Conservation (phyloP, 2,113 vertebrate species). For the Eupsittula cactorum region DNA sequence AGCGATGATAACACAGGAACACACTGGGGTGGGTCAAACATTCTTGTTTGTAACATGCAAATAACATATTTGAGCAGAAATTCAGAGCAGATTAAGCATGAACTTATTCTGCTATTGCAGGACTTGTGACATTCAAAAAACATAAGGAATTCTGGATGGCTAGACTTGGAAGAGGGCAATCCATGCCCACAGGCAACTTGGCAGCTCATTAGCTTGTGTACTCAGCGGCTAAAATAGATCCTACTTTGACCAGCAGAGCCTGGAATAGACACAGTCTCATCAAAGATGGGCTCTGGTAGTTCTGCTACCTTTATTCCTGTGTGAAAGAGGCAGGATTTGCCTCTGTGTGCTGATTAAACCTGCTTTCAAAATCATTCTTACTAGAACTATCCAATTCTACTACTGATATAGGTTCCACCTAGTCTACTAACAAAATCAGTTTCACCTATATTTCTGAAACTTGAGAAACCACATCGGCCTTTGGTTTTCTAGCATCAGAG, state of each 20-base stretch:
- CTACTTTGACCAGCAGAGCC: background rate
- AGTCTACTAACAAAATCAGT: background rate
- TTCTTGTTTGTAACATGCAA: background rate
- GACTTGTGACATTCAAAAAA: background rate
- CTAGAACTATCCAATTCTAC: background rate
- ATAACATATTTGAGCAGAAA: background rate
- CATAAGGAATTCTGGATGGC: background rate
- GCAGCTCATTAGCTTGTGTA: background rate
- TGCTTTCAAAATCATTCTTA: background rate
- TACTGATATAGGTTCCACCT: background rate
- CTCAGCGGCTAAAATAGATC: background rate
- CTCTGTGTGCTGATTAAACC: background rate
- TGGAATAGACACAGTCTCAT: background rate
- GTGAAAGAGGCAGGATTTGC: background rate
- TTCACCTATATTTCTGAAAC: background rate
- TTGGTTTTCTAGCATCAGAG: background rate
- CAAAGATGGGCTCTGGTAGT: background rate
- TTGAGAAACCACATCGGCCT: background rate
- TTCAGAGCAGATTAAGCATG: background rate
- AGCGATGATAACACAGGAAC: background rate
- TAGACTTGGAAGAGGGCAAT: background rate
- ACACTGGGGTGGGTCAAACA: background rate
- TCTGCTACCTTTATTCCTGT: background rate
- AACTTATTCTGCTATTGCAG: background rate
- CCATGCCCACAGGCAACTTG: background rate